Evolutionary conservation across 2,797 vertebrate species (phyloP), one percentile per base, ranked within the genome.

Genomic region (Bovichtus variegatus): DNA sequence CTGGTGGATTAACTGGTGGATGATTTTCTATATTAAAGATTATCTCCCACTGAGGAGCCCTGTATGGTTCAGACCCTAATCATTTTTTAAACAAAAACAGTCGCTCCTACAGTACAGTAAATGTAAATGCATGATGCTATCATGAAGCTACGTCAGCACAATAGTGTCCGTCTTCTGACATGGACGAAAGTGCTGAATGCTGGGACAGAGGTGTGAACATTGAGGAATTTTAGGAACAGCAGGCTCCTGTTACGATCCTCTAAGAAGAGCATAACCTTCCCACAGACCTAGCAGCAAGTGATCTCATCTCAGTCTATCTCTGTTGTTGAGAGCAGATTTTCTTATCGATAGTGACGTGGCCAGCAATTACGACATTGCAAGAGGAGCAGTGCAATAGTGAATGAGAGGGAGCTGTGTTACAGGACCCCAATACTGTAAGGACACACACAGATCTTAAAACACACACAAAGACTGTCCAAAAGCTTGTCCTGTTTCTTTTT

Each of bases 211-310:
- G 79, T 80, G 77, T 82, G 67, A 83, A 87, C 51, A 38, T 25
- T 27, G 13, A 70, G 63, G 27, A 81, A 64, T 83, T 75, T 74
- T 23, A 58, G 60, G 36, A 87, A 71, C 83, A 85, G 72, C 87
- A 82, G 71, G 69, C 58, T 84, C 57, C 38, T 55, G 53, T 86
- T 86, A 82, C 3, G 34, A 74, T 54, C 58, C 49, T 68, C 43
- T 71, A 74, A 74, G 57, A 86, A 76, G 70, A 87, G 71, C 79
- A 82, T 68, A 79, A 29, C 29, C 80, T 87, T 87, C 78, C 78
- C 80, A 74, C 76, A 71, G 51, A 47, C 50, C 76, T 25, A 63
- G 31, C 58, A n/a, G 41, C 63, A 86, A 74, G 58, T 89, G 80
- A 86, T 64, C 79, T 89, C 80, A 88, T 83, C 61, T 73, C 68